Evolutionary conservation across 2,797 vertebrate species (phyloP).

Genomic region (Girardinus metallicus): DNA sequence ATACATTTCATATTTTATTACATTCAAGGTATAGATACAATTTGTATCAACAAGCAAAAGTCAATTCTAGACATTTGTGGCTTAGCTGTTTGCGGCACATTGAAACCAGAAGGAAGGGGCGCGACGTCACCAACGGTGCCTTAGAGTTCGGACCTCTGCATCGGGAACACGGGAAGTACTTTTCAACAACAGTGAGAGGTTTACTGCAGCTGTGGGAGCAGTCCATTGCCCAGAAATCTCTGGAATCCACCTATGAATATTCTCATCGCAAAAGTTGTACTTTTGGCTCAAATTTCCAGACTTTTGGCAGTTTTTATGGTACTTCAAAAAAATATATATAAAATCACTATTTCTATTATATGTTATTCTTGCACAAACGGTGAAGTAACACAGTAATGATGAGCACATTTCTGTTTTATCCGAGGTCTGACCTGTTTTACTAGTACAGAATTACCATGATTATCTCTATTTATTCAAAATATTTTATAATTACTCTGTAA

Average conservation of each 20-base stretch:
- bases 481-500: not conserved
- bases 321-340: not conserved
- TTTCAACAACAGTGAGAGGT: constrained; percentile 1
- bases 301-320: not conserved
- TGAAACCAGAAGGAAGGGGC: constrained; percentile 45
- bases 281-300: not conserved
- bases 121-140: constrained; percentile 18
- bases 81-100: constrained; percentile 87
- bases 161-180: constrained; percentile 12
- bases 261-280: not conserved
- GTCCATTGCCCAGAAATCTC: constrained; percentile 35
- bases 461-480: not conserved
- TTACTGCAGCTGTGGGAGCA: constrained; percentile 26
- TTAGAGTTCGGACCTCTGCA: constrained; percentile 23
- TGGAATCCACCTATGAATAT: not conserved
- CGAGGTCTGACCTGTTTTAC: not conserved
- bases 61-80: constrained; percentile 98
- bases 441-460: not conserved
- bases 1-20: constrained; percentile 93
- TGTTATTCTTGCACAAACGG: not conserved
- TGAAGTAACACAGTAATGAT: not conserved
- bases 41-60: constrained; percentile 99
- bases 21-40: constrained; percentile 99
- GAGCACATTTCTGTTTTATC: not conserved
- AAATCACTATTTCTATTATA: not conserved